phyloP scores from a whole-genome alignment of 2,797 vertebrate species.

The Alectoris magna region DNA sequence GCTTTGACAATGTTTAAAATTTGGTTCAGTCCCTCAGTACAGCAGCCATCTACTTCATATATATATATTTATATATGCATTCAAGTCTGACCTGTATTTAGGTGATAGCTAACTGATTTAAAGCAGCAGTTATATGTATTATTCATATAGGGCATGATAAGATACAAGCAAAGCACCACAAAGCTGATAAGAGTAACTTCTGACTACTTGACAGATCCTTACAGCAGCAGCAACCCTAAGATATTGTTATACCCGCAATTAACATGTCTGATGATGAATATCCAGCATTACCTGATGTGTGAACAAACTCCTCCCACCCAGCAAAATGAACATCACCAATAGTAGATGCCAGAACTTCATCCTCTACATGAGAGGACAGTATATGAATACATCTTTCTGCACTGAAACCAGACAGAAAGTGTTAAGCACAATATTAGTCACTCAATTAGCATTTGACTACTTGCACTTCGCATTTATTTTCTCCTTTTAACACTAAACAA shows the following conservation, averaged over 20 bases:
- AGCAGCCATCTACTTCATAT: background rate
- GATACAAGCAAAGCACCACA: background rate
- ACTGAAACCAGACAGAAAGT: background rate
- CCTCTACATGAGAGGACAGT: fast-evolving
- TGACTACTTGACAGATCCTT: background rate
- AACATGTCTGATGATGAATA: background rate
- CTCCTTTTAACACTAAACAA: background rate
- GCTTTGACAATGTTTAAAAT: background rate
- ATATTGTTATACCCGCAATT: fast-evolving
- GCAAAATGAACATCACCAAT: background rate
- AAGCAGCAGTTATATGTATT: background rate
- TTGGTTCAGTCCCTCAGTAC: background rate
- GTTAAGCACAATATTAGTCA: background rate
- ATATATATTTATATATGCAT: background rate
- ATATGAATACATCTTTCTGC: background rate
- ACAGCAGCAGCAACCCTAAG: background rate
- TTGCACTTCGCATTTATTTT: background rate
- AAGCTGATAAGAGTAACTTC: background rate
- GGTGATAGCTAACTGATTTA: background rate
- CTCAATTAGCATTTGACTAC: background rate
- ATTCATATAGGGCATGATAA: background rate
- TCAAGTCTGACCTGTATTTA: background rate
- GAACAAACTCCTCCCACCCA: background rate
- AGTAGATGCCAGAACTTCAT: background rate
- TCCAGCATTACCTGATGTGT: background rate